Evolutionary conservation across 2,113 vertebrate genomes (phyloP).

Genomic region (Mormoops blainvillei): DNA sequence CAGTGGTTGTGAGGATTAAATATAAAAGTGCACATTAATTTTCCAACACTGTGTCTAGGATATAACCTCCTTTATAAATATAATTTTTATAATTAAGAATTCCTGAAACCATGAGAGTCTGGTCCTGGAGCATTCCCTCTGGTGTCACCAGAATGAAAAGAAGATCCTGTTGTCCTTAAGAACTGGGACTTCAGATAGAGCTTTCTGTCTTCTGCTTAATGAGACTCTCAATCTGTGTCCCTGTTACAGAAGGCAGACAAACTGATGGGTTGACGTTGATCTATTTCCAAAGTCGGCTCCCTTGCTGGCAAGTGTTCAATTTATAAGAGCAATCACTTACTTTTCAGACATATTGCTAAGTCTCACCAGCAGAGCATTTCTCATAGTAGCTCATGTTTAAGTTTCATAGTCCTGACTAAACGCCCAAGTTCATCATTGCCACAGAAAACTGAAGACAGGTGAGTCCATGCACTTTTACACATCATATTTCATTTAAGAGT

Average conservation of each 20-base stretch:
- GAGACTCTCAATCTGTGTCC: background rate
- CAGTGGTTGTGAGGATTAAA: background rate
- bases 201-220: background rate
- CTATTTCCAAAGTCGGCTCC: conserved; percentile 41
- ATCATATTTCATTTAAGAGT: conserved; percentile 25
- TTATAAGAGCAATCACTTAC: conserved; percentile 20
- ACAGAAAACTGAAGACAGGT: background rate
- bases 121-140: background rate
- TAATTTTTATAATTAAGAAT: background rate
- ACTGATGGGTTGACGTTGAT: background rate
- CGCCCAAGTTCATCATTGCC: background rate
- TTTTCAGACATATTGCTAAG: background rate
- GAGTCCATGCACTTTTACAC: background rate
- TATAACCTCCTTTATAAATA: background rate
- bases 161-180: background rate
- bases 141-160: background rate
- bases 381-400: conserved; percentile 40
- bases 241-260: background rate
- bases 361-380: background rate
- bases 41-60: background rate
- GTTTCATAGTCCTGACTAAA: conserved; percentile 50
- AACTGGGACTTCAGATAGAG: background rate
- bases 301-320: conserved; percentile 16
- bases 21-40: background rate
- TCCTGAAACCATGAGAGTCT: background rate